Evolutionary conservation across 2,888 invertebrate genomes (phyloP).

Genomic region (Furcula furcula): DNA sequence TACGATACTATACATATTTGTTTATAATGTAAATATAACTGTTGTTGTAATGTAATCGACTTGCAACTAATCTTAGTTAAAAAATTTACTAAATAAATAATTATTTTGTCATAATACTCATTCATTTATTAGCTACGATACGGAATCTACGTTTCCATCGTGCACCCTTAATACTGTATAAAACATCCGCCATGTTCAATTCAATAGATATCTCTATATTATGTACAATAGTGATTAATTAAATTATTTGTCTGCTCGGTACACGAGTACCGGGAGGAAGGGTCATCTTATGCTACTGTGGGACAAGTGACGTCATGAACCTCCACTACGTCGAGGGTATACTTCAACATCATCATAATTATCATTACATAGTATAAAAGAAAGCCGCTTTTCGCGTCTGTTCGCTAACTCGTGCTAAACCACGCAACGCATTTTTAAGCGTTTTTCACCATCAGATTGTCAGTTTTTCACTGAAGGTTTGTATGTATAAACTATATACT

Average conservation of each 20-base stretch:
- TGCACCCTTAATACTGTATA: slow-evolving; percentile 54
- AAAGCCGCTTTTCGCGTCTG: too few relatives aligned
- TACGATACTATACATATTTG: slow-evolving; percentile 24
- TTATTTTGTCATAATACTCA: slow-evolving; percentile 30
- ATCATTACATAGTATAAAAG: too few relatives aligned
- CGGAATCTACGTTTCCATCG: slow-evolving; percentile 19
- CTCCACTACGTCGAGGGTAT: too few relatives aligned
- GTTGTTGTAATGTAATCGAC: slow-evolving; percentile 26
- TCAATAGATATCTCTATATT: slow-evolving; percentile 32
- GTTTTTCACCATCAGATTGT: too few relatives aligned
- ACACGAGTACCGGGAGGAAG: slow-evolving; percentile 1
- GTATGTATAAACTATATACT: too few relatives aligned
- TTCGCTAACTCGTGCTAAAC: too few relatives aligned
- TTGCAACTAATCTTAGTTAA: slow-evolving; percentile 27
- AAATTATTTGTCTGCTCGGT: slow-evolving; percentile 30
- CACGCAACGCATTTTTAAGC: too few relatives aligned
- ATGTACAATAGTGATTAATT: slow-evolving; percentile 14
- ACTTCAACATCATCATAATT: too few relatives aligned
- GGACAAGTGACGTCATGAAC: too few relatives aligned
- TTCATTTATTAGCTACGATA: slow-evolving; percentile 27
- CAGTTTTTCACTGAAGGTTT: too few relatives aligned
- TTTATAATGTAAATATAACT: slow-evolving; percentile 21
- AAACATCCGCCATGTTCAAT: not conserved
- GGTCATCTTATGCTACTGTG: too few relatives aligned
- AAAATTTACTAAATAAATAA: slow-evolving; percentile 50